Percentiles rank a stretch among this genome's conserved stretches.
Conservation (phyloP, 2,797 vertebrate species). For the Limosa lapponica region DNA sequence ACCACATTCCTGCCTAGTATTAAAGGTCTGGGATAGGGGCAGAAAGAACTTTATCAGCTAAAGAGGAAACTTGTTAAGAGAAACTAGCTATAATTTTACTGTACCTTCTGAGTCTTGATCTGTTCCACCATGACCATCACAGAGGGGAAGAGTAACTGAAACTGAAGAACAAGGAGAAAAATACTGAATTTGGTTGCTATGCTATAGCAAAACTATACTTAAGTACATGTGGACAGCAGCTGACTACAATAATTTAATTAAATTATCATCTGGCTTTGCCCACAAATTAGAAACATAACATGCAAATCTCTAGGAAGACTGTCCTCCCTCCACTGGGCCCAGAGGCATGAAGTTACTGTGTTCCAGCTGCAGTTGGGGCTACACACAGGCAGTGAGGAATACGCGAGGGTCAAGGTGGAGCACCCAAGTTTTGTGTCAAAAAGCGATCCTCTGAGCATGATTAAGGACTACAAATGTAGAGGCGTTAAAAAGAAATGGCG, state of each 20-base stretch:
- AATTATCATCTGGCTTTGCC: background rate
- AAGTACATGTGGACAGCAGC: background rate
- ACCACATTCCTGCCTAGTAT: background rate
- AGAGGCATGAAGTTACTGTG: background rate
- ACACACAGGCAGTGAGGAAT: background rate
- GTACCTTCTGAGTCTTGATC: constrained; percentile 95
- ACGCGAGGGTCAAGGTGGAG: background rate
- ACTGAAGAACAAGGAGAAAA: constrained; percentile 78
- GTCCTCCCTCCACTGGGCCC: background rate
- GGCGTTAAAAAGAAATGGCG: background rate
- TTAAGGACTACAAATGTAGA: background rate
- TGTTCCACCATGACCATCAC: constrained; percentile 97
- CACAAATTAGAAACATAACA: background rate
- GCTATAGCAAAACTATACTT: background rate
- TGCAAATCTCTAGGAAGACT: background rate
- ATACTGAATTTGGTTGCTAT: background rate
- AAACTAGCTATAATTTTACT: background rate
- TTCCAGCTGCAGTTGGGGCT: background rate
- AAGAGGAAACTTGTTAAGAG: background rate
- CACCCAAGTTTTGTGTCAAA: background rate
- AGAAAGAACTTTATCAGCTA: background rate
- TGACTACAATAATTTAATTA: background rate
- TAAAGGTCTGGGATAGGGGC: background rate
- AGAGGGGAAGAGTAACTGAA: constrained; percentile 97
- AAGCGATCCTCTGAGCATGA: background rate